Conservation (phyloP, 2,113 vertebrate genomes). For the Atrichornis clamosus region DNA sequence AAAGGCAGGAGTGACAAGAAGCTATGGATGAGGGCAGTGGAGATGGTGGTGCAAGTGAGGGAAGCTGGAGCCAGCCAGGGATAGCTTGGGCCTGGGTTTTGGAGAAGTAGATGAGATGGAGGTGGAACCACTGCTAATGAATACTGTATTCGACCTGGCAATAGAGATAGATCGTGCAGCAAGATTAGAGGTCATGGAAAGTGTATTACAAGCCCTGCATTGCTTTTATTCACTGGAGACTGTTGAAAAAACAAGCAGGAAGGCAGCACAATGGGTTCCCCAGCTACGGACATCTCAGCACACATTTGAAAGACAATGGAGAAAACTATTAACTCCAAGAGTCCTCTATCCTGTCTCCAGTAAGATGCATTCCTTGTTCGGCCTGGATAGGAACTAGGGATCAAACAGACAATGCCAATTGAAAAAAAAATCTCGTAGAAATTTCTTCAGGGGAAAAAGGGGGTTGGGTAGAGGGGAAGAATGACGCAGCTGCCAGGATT, state of each 20-base stretch:
- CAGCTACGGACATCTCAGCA: constrained; percentile 34
- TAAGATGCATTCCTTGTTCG: constrained; percentile 44
- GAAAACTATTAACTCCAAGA: constrained; percentile 59
- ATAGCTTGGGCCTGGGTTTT: not conserved
- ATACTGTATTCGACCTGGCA: constrained; percentile 5
- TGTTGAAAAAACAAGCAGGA: constrained; percentile 63
- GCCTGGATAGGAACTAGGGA: constrained; percentile 18
- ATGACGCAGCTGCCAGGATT: not conserved
- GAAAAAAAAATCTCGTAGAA: not conserved
- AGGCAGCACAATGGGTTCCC: constrained; percentile 52
- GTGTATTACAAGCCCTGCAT: constrained; percentile 14
- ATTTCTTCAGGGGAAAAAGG: constrained; percentile 15
- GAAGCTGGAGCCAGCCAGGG: not conserved
- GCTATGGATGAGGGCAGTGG: not conserved
- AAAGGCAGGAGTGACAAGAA: not conserved
- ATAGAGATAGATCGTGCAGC: not conserved
- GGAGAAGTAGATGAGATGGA: not conserved
- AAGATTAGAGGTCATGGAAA: constrained; percentile 61
- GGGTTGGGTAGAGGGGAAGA: not conserved
- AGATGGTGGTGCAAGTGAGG: fast-evolving
- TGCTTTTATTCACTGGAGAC: constrained; percentile 62
- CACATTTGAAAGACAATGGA: constrained; percentile 63
- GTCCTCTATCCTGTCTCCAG: constrained; percentile 63
- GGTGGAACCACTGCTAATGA: not conserved
- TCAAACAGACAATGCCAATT: constrained; percentile 17